phyloP scores from a whole-genome alignment of 2,797 vertebrate genomes.

The Premnoplex brunnescens region DNA sequence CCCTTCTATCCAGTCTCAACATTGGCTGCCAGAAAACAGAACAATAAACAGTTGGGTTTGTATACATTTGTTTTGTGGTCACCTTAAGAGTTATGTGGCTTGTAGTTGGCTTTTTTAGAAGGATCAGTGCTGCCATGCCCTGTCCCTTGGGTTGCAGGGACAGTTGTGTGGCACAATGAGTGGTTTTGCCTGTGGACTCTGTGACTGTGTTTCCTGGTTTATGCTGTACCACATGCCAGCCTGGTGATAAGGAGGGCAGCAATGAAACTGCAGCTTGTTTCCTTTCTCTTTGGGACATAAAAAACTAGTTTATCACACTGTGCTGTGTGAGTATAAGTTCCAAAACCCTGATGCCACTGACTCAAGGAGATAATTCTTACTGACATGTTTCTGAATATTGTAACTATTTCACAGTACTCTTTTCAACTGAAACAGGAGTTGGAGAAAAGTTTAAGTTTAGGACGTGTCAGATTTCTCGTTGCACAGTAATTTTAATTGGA shows the following conservation, averaged over 20 bases:
- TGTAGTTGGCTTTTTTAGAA: neutral
- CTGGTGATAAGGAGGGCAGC: neutral
- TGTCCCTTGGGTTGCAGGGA: neutral
- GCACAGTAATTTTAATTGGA: neutral
- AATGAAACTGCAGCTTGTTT: neutral
- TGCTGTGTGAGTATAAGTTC: neutral
- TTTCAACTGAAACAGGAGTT: neutral
- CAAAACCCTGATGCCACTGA: neutral
- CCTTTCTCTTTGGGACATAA: neutral
- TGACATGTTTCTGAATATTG: neutral
- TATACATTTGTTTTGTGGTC: neutral
- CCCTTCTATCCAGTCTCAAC: neutral
- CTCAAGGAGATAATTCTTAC: neutral
- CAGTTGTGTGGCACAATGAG: neutral
- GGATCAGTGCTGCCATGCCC: neutral
- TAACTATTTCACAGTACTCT: neutral
- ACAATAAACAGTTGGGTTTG: neutral
- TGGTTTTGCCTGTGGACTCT: neutral
- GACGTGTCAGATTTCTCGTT: neutral
- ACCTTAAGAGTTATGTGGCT: neutral
- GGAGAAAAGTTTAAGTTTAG: neutral
- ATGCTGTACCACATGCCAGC: neutral
- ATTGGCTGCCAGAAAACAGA: neutral
- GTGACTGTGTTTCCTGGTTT: neutral
- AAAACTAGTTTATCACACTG: neutral